Base-by-base conservation (phyloP, 2,113 vertebrate species). In the Orthonyx spaldingii region DNA sequence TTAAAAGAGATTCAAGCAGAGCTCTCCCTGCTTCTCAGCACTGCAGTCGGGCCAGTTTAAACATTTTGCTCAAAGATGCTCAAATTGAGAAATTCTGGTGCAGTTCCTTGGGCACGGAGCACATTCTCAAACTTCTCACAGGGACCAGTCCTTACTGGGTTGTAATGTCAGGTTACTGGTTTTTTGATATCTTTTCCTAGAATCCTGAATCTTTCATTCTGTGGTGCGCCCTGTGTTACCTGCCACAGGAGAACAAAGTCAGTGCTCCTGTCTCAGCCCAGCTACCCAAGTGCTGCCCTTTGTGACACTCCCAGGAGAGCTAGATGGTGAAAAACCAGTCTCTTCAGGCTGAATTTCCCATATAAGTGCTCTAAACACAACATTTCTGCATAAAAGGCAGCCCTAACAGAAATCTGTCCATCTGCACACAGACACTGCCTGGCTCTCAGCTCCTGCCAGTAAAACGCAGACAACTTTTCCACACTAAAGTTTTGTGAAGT, bases 341-440 rank as follows among this genome's bases (percentile, higher is more conserved):
- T 63, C 10, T 47, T 57, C 10, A 44, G 52, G 18, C 7, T 78
- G 24, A 71, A 71, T 71, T 61, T 87, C 35, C 5, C 9, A 24
- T 39, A 4, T 1, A 46, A 42, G 13, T 49, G 2, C 32, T 90
- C 26, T 53, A 70, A 80, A 5, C 8, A 47, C 9, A 30, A 19
- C 11, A 47, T 5, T 75, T 42, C 46, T 66, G 9, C 21, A 13
- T 27, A 8, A 80, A 55, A 69, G 3, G 9, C 6, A 49, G 4
- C 7, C 26, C 17, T n/a, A 42, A 55, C 6, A 63, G 47, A 70
- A 65, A 84, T 52, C 23, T 84, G 53, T 27, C 3, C 4, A 10
- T 23, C 37, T 16, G 16, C 7, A n/a, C 9, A 10, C 2, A 41
- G n/a, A 17, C 2, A 1, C 7, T 2, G 1, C 16, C 33, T 16